Base-by-base conservation (phyloP, 2,113 vertebrate species). In the Myxocyprinus asiaticus region DNA sequence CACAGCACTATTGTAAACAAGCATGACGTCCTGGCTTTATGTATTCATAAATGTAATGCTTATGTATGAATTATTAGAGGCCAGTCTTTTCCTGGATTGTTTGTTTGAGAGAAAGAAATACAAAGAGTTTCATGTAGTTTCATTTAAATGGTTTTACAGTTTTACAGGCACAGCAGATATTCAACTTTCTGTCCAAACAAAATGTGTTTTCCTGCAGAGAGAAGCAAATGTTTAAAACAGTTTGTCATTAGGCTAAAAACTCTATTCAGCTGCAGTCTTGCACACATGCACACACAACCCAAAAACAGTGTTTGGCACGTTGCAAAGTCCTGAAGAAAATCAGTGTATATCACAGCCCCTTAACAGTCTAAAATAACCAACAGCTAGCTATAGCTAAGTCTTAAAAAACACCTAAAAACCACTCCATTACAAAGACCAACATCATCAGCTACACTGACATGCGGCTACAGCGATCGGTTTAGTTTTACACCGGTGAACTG, bases 221-320 rank as follows among this genome's bases (percentile, higher is more conserved):
- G 3, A 33, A 33, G 22, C 22, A 67, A 14, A 15, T 42, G 17
- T 58, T 56, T 33, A 10, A 72, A 71, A 76, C 22, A 10, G 14
- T 9, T 3, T 33, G 67, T 59, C 50, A 61, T 8, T 71, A 70
- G 65, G 72, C 72, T 17, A 70, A 76, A 51, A 53, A 67, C n/a
- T n/a, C n/a, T 4, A 42, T 22, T 61, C 48, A 10, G 17, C 11
- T 51, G 22, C 44, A 50, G 14, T 48, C 48, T 63, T 45, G 14
- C 51, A 22, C 9, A 7, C 15, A 59, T 56, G 44, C n/a, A n/a
- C n/a, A 66, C 62, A 51, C 7, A 11, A 69, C 17, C 45, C 42
- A 15, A 47, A 48, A 58, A 77, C 14, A 42, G 22, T 1, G 14
- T 53, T 43, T 79, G 77, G 77, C 77, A 79, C 67, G 10, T 55